A percentile compares a stretch with the other conserved stretches of the same genome.
Conservation (phyloP, 2,888 invertebrate genomes). For the Operophtera brumata region DNA sequence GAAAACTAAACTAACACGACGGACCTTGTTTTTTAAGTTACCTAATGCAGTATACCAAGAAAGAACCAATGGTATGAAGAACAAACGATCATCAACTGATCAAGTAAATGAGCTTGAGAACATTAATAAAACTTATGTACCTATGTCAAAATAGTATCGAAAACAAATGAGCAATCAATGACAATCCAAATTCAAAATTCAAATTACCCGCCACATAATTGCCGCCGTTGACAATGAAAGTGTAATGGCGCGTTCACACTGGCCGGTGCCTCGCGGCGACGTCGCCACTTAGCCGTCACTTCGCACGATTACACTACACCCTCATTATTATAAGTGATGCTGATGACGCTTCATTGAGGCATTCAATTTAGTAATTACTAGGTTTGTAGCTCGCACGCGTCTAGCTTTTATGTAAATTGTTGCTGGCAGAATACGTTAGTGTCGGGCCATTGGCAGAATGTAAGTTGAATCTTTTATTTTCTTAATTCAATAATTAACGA, state of each 20-base stretch:
- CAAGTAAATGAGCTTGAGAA: too few species aligned
- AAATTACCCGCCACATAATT: slow-evolving; percentile 49
- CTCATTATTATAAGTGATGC: slow-evolving; percentile 78
- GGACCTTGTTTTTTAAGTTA: too few species aligned
- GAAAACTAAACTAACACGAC: too few species aligned
- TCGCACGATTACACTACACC: slow-evolving; percentile 61
- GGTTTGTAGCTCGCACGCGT: slow-evolving; percentile 57
- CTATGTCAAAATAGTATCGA: slow-evolving; percentile 2
- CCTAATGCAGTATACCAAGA: too few species aligned
- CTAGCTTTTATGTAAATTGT: slow-evolving; percentile 50
- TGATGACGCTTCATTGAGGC: slow-evolving; percentile 74
- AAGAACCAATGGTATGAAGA: too few species aligned
- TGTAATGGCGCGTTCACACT: slow-evolving; percentile 65
- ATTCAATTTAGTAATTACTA: slow-evolving; percentile 79
- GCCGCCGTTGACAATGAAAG: slow-evolving; percentile 57
- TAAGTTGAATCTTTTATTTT: too few species aligned
- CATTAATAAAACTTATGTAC: too few species aligned
- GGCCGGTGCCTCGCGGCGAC: slow-evolving; percentile 55
- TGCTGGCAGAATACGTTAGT: slow-evolving; percentile 32
- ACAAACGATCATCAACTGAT: too few species aligned
- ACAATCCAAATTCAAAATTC: slow-evolving; percentile 55
- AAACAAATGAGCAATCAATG: slow-evolving; percentile 35
- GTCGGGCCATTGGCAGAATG: neutral
- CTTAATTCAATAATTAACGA: too few species aligned
- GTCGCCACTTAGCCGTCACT: slow-evolving; percentile 69